phyloP scores from a whole-genome alignment of 2,797 vertebrate species.

The Spondyliosoma cantharus region DNA sequence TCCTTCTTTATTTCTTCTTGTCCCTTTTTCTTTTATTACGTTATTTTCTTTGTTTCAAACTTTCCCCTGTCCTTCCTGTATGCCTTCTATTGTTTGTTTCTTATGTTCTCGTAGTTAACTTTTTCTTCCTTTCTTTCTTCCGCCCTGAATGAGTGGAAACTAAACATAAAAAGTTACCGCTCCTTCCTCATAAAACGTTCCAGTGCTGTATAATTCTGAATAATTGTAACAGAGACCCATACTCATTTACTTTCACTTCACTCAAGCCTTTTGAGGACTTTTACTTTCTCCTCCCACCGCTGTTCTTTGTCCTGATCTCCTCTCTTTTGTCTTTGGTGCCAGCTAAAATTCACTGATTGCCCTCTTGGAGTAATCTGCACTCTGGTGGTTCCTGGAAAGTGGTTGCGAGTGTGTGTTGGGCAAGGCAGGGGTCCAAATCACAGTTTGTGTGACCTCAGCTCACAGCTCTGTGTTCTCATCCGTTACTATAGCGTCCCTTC shows the following conservation, averaged over 20 bases:
- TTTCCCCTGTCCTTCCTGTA: neutral
- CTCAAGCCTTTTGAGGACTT: neutral
- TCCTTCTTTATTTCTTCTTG: neutral
- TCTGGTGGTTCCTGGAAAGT: conserved; percentile 69
- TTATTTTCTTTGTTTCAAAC: neutral
- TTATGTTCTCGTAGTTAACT: neutral
- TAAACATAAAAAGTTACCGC: neutral
- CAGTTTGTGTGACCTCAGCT: conserved; percentile 77
- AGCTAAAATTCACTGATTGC: conserved; percentile 64
- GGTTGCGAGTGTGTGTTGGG: conserved; percentile 54
- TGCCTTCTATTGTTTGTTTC: neutral
- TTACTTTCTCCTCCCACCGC: conserved; percentile 6
- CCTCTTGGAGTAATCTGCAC: conserved; percentile 57
- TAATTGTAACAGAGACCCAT: neutral
- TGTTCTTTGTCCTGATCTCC: conserved; percentile 40
- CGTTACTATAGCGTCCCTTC: conserved; percentile 74
- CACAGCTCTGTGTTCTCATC: conserved; percentile 68
- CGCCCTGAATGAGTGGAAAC: neutral
- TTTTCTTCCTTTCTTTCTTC: neutral
- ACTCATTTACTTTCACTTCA: neutral
- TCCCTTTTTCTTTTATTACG: neutral
- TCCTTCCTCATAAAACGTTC: neutral
- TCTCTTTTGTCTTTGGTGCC: conserved; percentile 49
- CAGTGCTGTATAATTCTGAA: neutral
- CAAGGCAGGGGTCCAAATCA: conserved; percentile 67